phyloP scores from a whole-genome alignment of 2,113 vertebrate species.

The Crotalus horridus region DNA sequence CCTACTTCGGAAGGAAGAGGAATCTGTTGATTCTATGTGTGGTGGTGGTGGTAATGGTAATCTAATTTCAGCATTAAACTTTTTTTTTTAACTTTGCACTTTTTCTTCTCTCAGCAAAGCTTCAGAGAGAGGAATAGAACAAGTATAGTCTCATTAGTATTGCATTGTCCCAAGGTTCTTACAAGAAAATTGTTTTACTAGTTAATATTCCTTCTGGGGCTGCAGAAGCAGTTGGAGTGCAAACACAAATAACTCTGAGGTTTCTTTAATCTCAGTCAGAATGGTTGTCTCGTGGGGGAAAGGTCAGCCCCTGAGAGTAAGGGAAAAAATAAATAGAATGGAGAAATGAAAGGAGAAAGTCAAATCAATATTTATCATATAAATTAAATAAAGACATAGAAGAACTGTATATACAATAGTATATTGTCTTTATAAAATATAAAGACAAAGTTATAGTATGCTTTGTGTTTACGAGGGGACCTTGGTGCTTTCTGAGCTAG shows the following conservation, averaged over 20 bases:
- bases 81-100: neutral
- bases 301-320: neutral
- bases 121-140: accelerated
- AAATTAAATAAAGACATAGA: neutral
- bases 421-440: neutral
- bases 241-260: conserved; percentile 37
- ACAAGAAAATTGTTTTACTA: neutral
- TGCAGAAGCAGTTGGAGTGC: conserved; percentile 2
- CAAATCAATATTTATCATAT: neutral
- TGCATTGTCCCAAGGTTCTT: neutral
- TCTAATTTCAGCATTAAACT: neutral
- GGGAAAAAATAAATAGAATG: neutral
- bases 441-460: neutral
- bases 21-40: neutral
- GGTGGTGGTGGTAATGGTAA: neutral
- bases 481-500: too few species aligned
- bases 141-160: neutral
- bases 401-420: neutral
- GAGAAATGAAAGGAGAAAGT: neutral
- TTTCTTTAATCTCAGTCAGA: conserved; percentile 32
- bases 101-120: neutral
- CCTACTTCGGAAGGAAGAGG: neutral
- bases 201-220: neutral
- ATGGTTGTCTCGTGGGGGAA: conserved; percentile 9
- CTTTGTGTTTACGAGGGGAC: neutral